These are phyloP conservation scores for Grammomys surdaster DNA, from an alignment of 2,113 vertebrate genomes.

Conservation along the genomic window DNA sequence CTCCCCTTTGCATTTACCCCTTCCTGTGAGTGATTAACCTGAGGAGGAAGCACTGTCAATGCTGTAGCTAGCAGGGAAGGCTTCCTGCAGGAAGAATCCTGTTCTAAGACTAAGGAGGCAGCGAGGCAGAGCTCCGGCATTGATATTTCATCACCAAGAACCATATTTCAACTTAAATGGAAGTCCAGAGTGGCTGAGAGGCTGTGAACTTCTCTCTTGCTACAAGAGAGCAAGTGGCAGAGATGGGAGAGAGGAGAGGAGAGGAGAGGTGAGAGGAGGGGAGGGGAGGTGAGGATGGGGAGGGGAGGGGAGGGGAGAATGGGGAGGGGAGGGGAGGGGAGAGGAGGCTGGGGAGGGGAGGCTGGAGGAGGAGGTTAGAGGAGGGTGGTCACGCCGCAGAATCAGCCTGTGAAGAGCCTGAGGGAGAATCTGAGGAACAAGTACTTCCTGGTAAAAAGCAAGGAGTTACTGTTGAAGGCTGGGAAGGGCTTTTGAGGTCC, in stretches of 20 bases:
- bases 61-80: neutral
- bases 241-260: accelerated
- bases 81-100: neutral
- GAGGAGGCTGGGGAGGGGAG: too few relatives aligned
- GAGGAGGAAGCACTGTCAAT: neutral
- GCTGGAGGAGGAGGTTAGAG: neutral
- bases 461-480: neutral
- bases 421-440: neutral
- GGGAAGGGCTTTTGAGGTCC: neutral
- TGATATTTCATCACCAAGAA: neutral
- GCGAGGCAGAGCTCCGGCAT: accelerated
- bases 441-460: neutral
- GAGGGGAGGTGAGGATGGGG: too few relatives aligned
- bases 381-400: neutral
- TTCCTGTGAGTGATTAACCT: neutral
- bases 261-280: too few relatives aligned
- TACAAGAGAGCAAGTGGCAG: neutral
- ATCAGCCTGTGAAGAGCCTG: neutral
- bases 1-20: neutral
- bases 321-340: neutral
- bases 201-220: neutral
- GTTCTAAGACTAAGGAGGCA: neutral
- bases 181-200: neutral
- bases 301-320: too few relatives aligned
- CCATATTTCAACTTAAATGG: neutral